Evolutionary conservation across 2,113 vertebrate genomes (phyloP).

Genomic region (Alouatta palliata): DNA sequence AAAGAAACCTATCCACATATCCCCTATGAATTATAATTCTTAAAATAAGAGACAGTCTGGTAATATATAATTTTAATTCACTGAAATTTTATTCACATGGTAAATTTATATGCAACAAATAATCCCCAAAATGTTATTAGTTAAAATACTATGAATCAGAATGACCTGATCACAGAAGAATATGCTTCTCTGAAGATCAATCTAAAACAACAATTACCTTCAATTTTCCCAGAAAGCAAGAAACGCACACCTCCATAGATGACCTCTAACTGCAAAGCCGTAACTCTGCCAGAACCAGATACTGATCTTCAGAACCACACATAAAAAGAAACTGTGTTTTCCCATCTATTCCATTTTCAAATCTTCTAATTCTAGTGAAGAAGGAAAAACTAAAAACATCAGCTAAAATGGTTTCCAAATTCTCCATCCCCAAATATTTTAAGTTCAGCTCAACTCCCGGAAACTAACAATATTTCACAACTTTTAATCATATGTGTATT

Average conservation of each 20-base stretch:
- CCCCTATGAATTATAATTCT: neutral
- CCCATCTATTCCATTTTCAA: neutral
- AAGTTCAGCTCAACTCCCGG: neutral
- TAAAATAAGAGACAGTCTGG: neutral
- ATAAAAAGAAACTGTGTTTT: neutral
- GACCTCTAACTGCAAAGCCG: neutral
- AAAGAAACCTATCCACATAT: slow-evolving; percentile 2
- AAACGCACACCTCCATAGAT: neutral
- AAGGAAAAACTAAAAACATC: slow-evolving; percentile 2
- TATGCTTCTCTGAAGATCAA: slow-evolving; percentile 6
- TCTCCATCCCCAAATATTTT: neutral
- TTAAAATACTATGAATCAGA: neutral
- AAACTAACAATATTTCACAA: neutral
- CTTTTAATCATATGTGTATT: neutral
- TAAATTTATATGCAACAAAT: slow-evolving; percentile 37
- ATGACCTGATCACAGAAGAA: neutral
- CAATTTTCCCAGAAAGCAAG: neutral
- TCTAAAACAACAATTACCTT: neutral
- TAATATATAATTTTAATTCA: slow-evolving; percentile 35
- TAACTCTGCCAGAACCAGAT: neutral
- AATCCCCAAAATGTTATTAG: neutral
- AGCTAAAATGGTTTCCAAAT: slow-evolving; percentile 40
- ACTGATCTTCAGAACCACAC: neutral
- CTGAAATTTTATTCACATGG: neutral
- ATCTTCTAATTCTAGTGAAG: slow-evolving; percentile 12